These are phyloP conservation scores for Geodia barretti DNA, from an alignment of 37 sponge, comb jelly and placozoan genomes.

Conservation along the genomic window DNA sequence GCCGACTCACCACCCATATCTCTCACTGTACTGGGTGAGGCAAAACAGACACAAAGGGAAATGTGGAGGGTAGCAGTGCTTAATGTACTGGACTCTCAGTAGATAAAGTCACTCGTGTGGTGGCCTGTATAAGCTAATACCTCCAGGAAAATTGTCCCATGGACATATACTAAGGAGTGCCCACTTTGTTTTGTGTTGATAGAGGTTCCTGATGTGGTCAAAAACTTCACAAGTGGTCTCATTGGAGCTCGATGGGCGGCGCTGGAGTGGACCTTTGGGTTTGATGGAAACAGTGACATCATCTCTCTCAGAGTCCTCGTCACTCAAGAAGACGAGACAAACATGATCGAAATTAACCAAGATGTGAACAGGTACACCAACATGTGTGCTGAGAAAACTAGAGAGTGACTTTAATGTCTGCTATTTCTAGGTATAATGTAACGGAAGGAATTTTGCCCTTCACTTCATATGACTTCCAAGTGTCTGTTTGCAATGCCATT, in stretches of 20 bases:
- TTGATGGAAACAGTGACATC: conserved; percentile 54
- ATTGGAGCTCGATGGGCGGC: conserved; percentile 25
- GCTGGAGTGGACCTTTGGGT: conserved; percentile 50
- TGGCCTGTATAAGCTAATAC: not conserved
- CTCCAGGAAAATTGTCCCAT: not conserved
- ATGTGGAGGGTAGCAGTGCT: no score
- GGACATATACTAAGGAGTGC: not conserved
- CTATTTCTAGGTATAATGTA: conserved; percentile 17
- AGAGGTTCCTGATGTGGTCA: conserved; percentile 71
- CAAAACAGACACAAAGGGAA: no score
- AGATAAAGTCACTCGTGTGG: no score
- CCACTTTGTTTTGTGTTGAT: not conserved
- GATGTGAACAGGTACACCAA: not conserved
- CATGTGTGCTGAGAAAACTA: no score
- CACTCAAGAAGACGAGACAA: not conserved
- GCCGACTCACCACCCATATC: conserved; percentile 15
- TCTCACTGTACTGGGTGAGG: conserved; percentile 57
- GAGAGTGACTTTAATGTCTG: no score
- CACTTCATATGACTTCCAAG: conserved; percentile 53
- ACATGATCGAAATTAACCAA: not conserved
- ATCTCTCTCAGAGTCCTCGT: not conserved
- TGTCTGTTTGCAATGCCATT: conserved; percentile 52
- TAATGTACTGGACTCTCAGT: no score
- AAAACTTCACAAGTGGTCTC: not conserved
- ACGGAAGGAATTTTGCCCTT: conserved; percentile 46